phyloP scores from a whole-genome alignment of 2,888 invertebrate species.

The Chaitophorus viminalis region DNA sequence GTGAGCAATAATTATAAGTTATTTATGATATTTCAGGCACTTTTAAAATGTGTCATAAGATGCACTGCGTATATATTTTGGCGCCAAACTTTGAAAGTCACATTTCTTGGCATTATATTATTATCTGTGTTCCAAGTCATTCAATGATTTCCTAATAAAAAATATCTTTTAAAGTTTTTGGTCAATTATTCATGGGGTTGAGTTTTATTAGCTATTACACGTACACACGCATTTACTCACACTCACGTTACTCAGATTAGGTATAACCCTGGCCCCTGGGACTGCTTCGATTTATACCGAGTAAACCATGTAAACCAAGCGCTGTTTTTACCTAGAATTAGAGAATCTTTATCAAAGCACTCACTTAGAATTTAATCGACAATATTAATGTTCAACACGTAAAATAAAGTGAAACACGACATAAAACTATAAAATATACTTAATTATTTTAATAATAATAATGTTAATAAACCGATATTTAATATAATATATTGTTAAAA shows the following conservation, averaged over 20 bases:
- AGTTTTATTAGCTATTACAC: conserved; percentile 17
- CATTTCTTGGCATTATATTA: conserved; percentile 47
- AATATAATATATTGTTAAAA: not conserved
- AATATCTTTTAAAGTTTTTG: conserved; percentile 15
- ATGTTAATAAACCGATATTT: too few relatives aligned
- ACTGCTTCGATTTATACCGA: not conserved
- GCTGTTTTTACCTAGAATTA: too few relatives aligned
- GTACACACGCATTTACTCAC: not conserved
- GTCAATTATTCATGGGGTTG: conserved; percentile 1
- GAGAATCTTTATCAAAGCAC: too few relatives aligned
- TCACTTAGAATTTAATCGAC: too few relatives aligned
- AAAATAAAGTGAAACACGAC: too few relatives aligned
- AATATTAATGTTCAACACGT: not conserved
- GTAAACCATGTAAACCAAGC: too few relatives aligned
- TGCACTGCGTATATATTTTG: not conserved
- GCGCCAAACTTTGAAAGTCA: conserved; percentile 46
- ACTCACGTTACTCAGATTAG: not conserved
- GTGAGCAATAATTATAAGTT: not conserved
- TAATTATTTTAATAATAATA: too few relatives aligned
- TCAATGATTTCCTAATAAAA: conserved; percentile 43
- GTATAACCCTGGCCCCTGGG: not conserved
- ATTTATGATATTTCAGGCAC: not conserved
- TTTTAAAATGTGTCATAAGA: conserved; percentile 24
- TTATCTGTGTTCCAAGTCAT: conserved; percentile 30
- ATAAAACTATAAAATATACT: too few relatives aligned